Base-by-base conservation (phyloP, 2,113 vertebrate species). In the Grammomys dolichurus region DNA sequence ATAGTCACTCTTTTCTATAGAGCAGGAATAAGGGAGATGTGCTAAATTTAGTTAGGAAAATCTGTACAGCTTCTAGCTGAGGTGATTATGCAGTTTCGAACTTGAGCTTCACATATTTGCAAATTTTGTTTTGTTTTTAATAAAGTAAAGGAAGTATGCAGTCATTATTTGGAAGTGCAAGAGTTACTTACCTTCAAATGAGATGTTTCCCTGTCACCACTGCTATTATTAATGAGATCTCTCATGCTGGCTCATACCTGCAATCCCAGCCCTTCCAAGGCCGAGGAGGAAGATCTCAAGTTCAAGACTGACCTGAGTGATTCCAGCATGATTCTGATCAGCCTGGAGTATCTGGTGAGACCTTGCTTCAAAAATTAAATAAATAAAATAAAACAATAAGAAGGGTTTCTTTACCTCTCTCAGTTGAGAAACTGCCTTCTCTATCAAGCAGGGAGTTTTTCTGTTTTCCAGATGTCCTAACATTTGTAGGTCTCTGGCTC, bases 121-220 rank as follows among this genome's bases (percentile, higher is more conserved):
- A 43, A 63, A 5, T 16, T 31, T 84, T 43, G 22, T 60, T 84
- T 65, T 20, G 58, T 31, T 48, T 70, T 89, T 2, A 40, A 5
- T 81, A 46, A 86, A 88, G 76, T 91, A 85, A 76, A 96, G 80
- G 19, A 85, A 48, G 7, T 63, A 8, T 19, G 28, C 33, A 82
- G 89, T 76, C 22, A n/a, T 92, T 94, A 31, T 96, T 85, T 76
- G 72, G 36, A 95, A 65, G 67, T 72, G 72, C 31, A 51, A 43
- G 16, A 58, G 4, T 90, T 90, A 56, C 63, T 90, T 90, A 48
- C 63, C 33, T 90, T 97, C 43, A 72, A 72, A 91, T 93, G 31
- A 43, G 73, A 95, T 69, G 9, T 16, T 81, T 90, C 22, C 81
- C 60, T 1, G 20, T 70, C 20, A 48, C 36, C 48, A 17, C 69